A percentile compares a stretch with the other conserved stretches of the same genome.
Evolutionary conservation across 2,797 vertebrate genomes (phyloP).

Genomic region (Danio aesculapii): DNA sequence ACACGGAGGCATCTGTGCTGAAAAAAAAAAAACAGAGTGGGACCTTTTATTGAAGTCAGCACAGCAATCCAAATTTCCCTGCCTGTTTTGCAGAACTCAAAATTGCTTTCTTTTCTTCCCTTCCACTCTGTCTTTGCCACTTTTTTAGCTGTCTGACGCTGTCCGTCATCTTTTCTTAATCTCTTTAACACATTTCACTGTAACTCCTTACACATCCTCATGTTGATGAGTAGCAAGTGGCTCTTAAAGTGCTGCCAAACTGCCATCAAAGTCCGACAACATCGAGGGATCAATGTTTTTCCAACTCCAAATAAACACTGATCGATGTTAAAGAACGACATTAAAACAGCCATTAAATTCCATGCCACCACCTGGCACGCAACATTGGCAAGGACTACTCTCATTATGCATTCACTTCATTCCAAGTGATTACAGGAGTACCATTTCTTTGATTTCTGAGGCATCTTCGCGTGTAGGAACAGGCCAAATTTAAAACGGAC

Average conservation of each 20-base stretch:
- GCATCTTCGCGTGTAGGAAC: neutral
- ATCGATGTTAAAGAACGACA: neutral
- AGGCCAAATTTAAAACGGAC: slow-evolving; percentile 48
- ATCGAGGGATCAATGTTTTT: slow-evolving; percentile 5
- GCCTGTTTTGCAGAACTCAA: slow-evolving; percentile 21
- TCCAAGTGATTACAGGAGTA: slow-evolving; percentile 40
- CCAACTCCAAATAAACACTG: slow-evolving; percentile 1
- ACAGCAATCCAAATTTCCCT: slow-evolving; percentile 38
- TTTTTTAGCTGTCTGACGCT: neutral
- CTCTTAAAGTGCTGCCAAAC: slow-evolving; percentile 5
- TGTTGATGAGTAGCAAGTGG: neutral
- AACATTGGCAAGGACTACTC: neutral
- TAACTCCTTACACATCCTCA: neutral
- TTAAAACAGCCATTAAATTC: slow-evolving; percentile 14
- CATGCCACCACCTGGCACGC: slow-evolving; percentile 11
- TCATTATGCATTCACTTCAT: neutral
- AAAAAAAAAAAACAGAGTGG: neutral
- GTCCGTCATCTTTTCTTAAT: neutral
- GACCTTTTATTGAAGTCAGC: slow-evolving; percentile 27
- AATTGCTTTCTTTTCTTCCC: slow-evolving; percentile 20
- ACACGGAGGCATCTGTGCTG: slow-evolving; percentile 32
- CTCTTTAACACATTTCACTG: neutral
- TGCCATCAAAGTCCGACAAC: slow-evolving; percentile 7
- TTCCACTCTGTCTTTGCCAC: neutral
- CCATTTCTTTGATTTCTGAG: slow-evolving; percentile 19